phyloP scores from a whole-genome alignment of 2,797 vertebrate genomes.

The Limnodromus scolopaceus region DNA sequence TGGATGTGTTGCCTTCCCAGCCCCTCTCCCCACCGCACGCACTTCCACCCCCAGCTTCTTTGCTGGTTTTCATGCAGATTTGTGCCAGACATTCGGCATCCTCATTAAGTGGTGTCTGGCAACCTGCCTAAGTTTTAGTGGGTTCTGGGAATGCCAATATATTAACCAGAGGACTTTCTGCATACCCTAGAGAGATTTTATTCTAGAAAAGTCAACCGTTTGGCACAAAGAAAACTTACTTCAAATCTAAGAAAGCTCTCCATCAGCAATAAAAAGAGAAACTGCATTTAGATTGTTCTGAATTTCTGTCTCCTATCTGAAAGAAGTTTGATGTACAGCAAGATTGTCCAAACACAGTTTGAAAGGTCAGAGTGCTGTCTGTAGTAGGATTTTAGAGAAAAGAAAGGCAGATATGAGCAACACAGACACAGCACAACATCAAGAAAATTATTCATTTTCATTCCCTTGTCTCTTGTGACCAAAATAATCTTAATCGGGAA shows the following conservation, averaged over 20 bases:
- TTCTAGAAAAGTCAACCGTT: conserved; percentile 81
- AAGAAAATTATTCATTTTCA: conserved; percentile 41
- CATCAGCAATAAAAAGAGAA: conserved; percentile 65
- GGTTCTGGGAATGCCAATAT: conserved; percentile 83
- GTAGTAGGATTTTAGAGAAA: conserved; percentile 53
- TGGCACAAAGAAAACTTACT: conserved; percentile 69
- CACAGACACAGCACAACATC: not conserved
- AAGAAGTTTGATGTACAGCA: conserved; percentile 50
- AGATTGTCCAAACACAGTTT: conserved; percentile 51
- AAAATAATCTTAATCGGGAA: conserved; percentile 48
- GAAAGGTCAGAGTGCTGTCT: conserved; percentile 50
- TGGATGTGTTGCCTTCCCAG: conserved; percentile 23
- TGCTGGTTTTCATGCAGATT: conserved; percentile 69
- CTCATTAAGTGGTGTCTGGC: conserved; percentile 82
- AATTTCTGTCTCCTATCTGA: conserved; percentile 65
- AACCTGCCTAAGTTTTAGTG: conserved; percentile 76
- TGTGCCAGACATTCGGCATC: conserved; percentile 77
- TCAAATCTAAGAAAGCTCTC: conserved; percentile 68
- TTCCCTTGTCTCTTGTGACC: not conserved
- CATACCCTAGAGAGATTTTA: conserved; percentile 75
- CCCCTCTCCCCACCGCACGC: not conserved
- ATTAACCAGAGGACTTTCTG: conserved; percentile 80
- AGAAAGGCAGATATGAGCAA: conserved; percentile 21
- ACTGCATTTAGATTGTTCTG: conserved; percentile 65
- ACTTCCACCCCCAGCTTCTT: conserved; percentile 59